A percentile compares a stretch with the other conserved stretches of the same genome.
Evolutionary conservation across 2,888 invertebrate genomes (phyloP).

Genomic region (Ypsolopha scabrella): DNA sequence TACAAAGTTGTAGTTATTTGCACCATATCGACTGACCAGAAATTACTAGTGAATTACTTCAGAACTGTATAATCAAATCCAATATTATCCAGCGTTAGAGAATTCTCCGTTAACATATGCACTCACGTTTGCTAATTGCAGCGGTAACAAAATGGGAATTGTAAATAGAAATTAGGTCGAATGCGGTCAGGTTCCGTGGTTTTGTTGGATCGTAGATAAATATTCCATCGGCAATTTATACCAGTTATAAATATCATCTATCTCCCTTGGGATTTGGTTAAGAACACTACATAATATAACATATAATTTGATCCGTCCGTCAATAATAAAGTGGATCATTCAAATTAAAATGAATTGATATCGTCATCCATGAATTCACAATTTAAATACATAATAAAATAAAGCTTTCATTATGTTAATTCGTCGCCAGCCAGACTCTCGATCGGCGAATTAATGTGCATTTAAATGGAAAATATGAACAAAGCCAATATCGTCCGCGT

Average conservation of each 20-base stretch:
- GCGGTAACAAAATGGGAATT: not conserved
- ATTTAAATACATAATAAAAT: constrained; percentile 3
- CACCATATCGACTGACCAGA: too few species aligned
- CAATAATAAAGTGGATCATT: too few species aligned
- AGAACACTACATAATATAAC: too few species aligned
- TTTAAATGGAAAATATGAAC: constrained; percentile 61
- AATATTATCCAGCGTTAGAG: not conserved
- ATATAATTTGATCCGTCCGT: too few species aligned
- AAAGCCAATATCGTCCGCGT: constrained; percentile 47
- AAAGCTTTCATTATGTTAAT: constrained; percentile 60
- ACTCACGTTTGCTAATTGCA: not conserved
- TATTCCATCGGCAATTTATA: not conserved
- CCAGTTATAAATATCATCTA: too few species aligned
- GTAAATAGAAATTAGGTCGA: constrained; percentile 1
- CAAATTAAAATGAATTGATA: too few species aligned
- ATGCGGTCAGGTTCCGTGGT: not conserved
- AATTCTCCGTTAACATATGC: not conserved
- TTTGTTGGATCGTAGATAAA: not conserved
- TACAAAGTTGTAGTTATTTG: too few species aligned
- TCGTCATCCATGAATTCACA: too few species aligned
- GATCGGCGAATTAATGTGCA: constrained; percentile 45
- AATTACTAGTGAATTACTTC: too few species aligned
- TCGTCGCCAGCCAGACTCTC: constrained; percentile 40
- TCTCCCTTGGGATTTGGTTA: too few species aligned
- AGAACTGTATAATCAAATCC: too few species aligned